A percentile compares a stretch with the other conserved stretches of the same genome.
phyloP scores from a whole-genome alignment of 2,113 vertebrate genomes.

The Notarius lentiginosus region DNA sequence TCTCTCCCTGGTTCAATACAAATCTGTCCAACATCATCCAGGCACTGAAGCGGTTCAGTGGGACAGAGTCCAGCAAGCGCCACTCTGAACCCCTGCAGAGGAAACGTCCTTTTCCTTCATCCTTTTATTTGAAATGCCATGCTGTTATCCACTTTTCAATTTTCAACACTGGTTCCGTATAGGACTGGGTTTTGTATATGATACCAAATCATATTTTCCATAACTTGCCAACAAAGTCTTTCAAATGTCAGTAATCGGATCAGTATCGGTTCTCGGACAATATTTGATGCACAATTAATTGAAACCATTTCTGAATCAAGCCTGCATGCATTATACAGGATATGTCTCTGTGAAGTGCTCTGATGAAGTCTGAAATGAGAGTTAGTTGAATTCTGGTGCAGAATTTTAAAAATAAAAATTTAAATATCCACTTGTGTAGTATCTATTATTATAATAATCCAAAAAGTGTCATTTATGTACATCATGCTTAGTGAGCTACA shows the following conservation, averaged over 20 bases:
- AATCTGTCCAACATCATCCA: conserved; percentile 14
- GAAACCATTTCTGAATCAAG: background rate
- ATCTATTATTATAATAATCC: background rate
- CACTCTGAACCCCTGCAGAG: background rate
- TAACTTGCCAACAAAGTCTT: background rate
- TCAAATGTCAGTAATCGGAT: background rate
- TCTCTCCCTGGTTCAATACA: conserved; percentile 4
- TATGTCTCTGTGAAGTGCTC: background rate
- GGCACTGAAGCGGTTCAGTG: background rate
- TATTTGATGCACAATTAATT: background rate
- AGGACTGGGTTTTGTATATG: background rate
- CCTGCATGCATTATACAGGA: background rate
- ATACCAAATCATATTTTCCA: too few species aligned
- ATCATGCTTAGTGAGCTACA: background rate
- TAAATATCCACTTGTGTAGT: background rate
- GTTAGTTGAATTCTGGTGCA: background rate
- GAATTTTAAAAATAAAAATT: too few species aligned
- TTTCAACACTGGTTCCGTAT: background rate
- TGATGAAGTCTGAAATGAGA: background rate
- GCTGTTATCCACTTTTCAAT: background rate
- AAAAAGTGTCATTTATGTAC: background rate
- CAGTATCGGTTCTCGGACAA: too few species aligned
- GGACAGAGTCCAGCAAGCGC: background rate
- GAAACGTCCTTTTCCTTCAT: background rate
- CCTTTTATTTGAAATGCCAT: background rate